These are phyloP conservation scores for Lepidothrix coronata DNA, from an alignment of 2,113 vertebrate genomes.

Conservation along the genomic window DNA sequence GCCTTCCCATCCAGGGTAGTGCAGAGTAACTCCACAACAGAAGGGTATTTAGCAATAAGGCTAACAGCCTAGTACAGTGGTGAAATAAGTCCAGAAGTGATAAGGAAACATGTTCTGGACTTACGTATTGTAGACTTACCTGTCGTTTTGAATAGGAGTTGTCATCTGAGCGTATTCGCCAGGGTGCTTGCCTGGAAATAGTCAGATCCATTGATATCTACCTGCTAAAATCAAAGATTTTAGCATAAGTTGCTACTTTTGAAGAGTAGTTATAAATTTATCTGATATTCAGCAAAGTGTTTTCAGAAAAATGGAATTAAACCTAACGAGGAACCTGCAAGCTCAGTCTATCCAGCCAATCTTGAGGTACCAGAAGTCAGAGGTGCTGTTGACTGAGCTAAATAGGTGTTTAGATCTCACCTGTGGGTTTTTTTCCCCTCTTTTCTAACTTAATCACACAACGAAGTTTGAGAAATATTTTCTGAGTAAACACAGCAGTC, in stretches of 20 bases:
- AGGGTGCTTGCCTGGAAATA: neutral
- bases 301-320: neutral
- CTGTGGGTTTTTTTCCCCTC: neutral
- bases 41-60: neutral
- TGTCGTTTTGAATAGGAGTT: neutral
- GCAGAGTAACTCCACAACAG: neutral
- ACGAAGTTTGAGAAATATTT: neutral
- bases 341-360: neutral
- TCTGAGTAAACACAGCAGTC: neutral
- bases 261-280: neutral
- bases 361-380: neutral
- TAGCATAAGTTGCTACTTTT: neutral
- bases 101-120: neutral
- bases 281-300: neutral
- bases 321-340: neutral
- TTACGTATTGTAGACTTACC: accelerated
- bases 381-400: neutral
- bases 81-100: neutral
- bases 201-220: neutral
- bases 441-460: neutral
- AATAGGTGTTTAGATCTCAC: neutral
- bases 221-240: neutral
- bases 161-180: neutral
- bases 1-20: neutral
- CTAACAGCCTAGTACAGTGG: neutral